These are phyloP conservation scores for Zaprionus taronus DNA, from an alignment of 1,140 invertebrate species.

Conservation along the genomic window DNA sequence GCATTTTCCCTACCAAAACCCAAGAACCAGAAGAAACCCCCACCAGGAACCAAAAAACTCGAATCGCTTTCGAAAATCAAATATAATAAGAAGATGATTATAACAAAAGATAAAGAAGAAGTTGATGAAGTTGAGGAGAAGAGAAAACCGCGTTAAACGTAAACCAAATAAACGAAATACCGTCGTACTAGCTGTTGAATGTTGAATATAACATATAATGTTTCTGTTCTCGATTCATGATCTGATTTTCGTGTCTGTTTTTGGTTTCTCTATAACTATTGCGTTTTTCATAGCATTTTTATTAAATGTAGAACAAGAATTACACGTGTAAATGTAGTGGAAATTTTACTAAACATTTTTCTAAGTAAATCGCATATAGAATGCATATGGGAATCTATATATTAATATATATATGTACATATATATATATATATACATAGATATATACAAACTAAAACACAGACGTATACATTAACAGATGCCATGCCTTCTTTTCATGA, in stretches of 20 bases:
- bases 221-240: constrained; percentile 9
- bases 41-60: constrained; percentile 37
- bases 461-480: constrained; percentile 23
- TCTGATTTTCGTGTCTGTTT: neutral
- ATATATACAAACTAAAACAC: constrained; percentile 7
- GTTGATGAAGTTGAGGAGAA: neutral
- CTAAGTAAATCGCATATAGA: constrained; percentile 30
- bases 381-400: constrained; percentile 12
- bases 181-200: constrained; percentile 52
- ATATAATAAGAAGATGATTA: constrained; percentile 23
- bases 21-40: constrained; percentile 32
- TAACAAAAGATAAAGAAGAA: neutral
- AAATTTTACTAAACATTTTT: constrained; percentile 45
- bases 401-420: neutral
- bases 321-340: constrained; percentile 32
- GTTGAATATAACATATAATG: constrained; percentile 34
- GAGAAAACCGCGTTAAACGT: constrained; percentile 17
- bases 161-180: constrained; percentile 31
- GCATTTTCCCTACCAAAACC: constrained; percentile 9
- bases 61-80: constrained; percentile 33
- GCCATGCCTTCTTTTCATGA: constrained; percentile 58
- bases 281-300: constrained; percentile 20
- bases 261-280: constrained; percentile 3
- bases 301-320: constrained; percentile 28
- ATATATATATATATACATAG: constrained; percentile 17